Evolutionary conservation across 2,113 vertebrate genomes (phyloP), one percentile per base, ranked within the genome.

Genomic region (Gila orcuttii): DNA sequence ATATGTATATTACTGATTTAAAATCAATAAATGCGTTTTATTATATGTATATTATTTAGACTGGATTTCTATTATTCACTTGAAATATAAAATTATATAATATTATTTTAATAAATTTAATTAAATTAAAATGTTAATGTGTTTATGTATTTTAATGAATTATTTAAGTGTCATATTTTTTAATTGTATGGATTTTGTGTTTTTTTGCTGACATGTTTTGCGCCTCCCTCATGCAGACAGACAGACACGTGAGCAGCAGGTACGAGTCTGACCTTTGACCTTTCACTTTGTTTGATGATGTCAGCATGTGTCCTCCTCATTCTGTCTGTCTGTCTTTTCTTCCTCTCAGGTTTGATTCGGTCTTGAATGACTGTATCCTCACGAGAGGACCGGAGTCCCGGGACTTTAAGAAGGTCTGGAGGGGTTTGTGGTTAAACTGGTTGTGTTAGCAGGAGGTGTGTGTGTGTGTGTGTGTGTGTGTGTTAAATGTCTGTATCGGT

Each of bases 381-480:
- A 89, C 91, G 68, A 89, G 90, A 28, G 88, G 89, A 68, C 91
- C 93, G 2, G 93, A 93, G 1, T 82, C 74, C 1, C 95, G 94
- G 80, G 95, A 96, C 87, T 96, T 94, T 86, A 96, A 95, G 83
- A 95, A 95, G 94, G 95, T 96, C 17, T 12, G 60, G 13, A 74
- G 85, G 87, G 83, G 21, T 25, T 50, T 12, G 28, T 15, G 31
- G 64, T 12, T 73, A n/a, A 59, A 59, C 19, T 25, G 75, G 52
- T 28, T 81, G 60, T 47, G 59, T 64, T 42, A 8, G 21, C 5
- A 21, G 77, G 55, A 60, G 33, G 17, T 71, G 2, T 75, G 13
- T 42, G 50, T 74, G 69, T 79, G 55, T 42, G 39, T 36, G 33
- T 64, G 31, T 39, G 36, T 42, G 42, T 19, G 15, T 74, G 71